Evolutionary conservation across 2,888 invertebrate genomes (phyloP), one percentile per base, ranked within the genome.

Genomic region (Cistogaster globosa): DNA sequence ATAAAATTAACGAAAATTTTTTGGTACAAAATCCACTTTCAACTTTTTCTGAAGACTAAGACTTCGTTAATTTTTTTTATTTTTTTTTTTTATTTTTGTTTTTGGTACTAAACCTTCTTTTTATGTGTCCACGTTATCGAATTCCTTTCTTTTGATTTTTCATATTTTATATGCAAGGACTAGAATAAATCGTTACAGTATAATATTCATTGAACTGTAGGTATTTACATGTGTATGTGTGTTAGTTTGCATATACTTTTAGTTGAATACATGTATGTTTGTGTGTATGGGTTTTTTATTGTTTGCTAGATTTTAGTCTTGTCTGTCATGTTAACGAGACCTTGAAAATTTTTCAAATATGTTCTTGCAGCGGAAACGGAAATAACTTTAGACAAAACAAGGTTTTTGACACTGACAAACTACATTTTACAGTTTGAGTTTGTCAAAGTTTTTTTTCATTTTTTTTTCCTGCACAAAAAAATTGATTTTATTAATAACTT

Each of bases 351-450:
- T 26, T 67, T 8, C 32, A 2, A 53, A 26, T 71, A 68, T 77
- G 42, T 72, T 71, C 68, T 67, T 82, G 55, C 38, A 82, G 71
- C 69, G 85, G 78, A 85, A 85, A 69, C 85, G 85, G 85, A 85
- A 85, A 85, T 85, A 79, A 82, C 78, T 85, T 85, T 85, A 82
- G 78, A 82, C 85, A 78, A 82, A 85, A 82, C 82, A 78, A 75
- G 85, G 69, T 82, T 79, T 82, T 60, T 85, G 82, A 85, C 85
- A 82, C 71, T 85, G 75, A 85, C 84, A 82, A 78, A 85, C 81
- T 82, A 57, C 55, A 55, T 45, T 42, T 71, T 26, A 77, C 60
- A 53, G 53, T 60, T 69, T 53, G 16, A 60, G 16, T 26, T 68
- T 53, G 69, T 51, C 36, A 51, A 60, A 72, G 20, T 18, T 48